phyloP scores from a whole-genome alignment of 2,888 invertebrate genomes.

The Melipona bicolor region DNA sequence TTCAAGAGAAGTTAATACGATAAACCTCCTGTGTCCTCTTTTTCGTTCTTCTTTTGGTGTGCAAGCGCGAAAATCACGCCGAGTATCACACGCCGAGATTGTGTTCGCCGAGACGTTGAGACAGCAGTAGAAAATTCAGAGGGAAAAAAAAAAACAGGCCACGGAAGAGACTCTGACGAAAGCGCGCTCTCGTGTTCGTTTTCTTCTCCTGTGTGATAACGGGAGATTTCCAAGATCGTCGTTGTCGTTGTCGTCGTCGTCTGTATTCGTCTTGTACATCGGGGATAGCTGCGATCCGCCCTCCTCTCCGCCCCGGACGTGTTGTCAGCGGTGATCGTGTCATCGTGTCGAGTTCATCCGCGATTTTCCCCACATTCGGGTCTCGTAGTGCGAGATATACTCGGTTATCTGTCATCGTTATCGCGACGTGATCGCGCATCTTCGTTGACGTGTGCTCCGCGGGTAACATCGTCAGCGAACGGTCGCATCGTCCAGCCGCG shows the following conservation, averaged over 20 bases:
- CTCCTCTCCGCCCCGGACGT: slow-evolving; percentile 14
- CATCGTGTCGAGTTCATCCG: slow-evolving; percentile 29
- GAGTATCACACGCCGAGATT: slow-evolving; percentile 47
- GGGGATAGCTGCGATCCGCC: slow-evolving; percentile 19
- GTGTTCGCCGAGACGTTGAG: slow-evolving; percentile 33
- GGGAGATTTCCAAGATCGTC: slow-evolving; percentile 30
- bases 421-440: slow-evolving; percentile 42
- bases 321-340: slow-evolving; percentile 53
- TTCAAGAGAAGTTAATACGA: slow-evolving; percentile 42
- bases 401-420: slow-evolving; percentile 15
- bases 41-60: slow-evolving; percentile 44
- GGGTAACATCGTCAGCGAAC: slow-evolving; percentile 43
- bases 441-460: slow-evolving; percentile 35
- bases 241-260: slow-evolving; percentile 1
- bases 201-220: slow-evolving; percentile 39
- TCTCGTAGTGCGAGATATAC: slow-evolving; percentile 29
- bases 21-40: slow-evolving; percentile 46
- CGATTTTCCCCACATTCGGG: not conserved
- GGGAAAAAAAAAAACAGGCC: slow-evolving; percentile 1
- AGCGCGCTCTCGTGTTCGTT: slow-evolving; percentile 58
- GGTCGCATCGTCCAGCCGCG: slow-evolving; percentile 42
- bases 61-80: slow-evolving; percentile 49
- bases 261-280: slow-evolving; percentile 16
- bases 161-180: slow-evolving; percentile 36
- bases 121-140: not conserved